Evolutionary conservation across 2,888 invertebrate genomes (phyloP).

Genomic region (Synanthedon andrenaeformis): DNA sequence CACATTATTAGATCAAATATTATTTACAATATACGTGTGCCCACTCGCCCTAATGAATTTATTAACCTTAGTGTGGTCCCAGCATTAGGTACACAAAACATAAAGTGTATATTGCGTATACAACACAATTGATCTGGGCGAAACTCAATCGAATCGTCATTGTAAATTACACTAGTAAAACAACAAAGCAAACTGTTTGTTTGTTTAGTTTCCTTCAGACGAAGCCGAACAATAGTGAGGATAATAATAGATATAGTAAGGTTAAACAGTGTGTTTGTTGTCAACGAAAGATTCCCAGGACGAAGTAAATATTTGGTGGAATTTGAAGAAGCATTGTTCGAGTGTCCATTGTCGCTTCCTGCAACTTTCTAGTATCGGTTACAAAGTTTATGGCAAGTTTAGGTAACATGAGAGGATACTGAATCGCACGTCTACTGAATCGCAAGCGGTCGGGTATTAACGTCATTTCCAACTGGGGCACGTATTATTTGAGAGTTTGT

Average conservation of each 20-base stretch:
- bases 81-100: no score
- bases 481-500: slow-evolving; percentile 19
- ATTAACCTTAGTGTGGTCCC: no score
- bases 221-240: not conserved
- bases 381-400: slow-evolving; percentile 11
- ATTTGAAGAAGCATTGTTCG: not conserved
- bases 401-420: slow-evolving; percentile 13
- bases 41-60: no score
- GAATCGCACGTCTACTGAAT: slow-evolving; percentile 11
- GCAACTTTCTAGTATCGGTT: not conserved
- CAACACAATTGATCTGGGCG: no score
- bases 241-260: not conserved
- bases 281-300: slow-evolving; percentile 1
- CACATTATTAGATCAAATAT: no score
- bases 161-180: not conserved
- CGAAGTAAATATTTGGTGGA: not conserved
- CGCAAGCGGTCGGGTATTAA: slow-evolving; percentile 10
- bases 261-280: slow-evolving; percentile 3
- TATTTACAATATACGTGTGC: no score
- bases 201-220: not conserved
- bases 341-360: not conserved
- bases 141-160: not conserved
- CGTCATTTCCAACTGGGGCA: slow-evolving; percentile 12
- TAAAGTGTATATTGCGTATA: not conserved
- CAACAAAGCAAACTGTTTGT: not conserved